These are phyloP conservation scores for Galbula dea DNA, from an alignment of 2,113 vertebrate species.

Conservation along the genomic window DNA sequence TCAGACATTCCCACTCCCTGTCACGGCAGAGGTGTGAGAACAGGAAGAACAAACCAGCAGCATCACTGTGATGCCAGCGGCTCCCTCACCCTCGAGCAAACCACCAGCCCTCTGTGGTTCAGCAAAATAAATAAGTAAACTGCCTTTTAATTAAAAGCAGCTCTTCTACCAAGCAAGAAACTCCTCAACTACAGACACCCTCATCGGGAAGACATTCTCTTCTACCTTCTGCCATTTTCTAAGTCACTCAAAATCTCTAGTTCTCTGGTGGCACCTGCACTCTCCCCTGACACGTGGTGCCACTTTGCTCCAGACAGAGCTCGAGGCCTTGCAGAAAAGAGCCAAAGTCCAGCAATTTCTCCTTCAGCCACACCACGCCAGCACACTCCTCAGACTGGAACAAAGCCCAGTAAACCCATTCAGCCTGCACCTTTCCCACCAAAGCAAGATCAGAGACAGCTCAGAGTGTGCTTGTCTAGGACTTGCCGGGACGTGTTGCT, in stretches of 20 bases:
- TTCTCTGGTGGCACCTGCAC: neutral
- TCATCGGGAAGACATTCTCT: neutral
- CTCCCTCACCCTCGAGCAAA: neutral
- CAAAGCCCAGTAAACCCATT: neutral
- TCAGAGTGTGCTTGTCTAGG: neutral
- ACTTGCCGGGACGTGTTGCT: neutral
- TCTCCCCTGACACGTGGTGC: fast-evolving
- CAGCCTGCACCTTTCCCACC: neutral
- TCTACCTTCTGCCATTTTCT: neutral
- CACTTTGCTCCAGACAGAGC: fast-evolving
- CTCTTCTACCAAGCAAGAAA: neutral
- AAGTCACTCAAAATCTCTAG: neutral
- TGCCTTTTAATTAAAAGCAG: neutral
- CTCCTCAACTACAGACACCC: neutral
- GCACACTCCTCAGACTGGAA: neutral
- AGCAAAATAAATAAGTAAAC: neutral
- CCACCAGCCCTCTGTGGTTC: neutral
- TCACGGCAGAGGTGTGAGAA: neutral
- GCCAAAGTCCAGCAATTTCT: fast-evolving
- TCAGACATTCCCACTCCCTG: neutral
- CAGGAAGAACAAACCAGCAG: neutral
- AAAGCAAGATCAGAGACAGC: neutral
- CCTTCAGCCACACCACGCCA: neutral
- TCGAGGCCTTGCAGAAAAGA: neutral
- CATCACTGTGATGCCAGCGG: neutral